Conservation (phyloP, 2,797 vertebrate species). For the Acanthornis magna region DNA sequence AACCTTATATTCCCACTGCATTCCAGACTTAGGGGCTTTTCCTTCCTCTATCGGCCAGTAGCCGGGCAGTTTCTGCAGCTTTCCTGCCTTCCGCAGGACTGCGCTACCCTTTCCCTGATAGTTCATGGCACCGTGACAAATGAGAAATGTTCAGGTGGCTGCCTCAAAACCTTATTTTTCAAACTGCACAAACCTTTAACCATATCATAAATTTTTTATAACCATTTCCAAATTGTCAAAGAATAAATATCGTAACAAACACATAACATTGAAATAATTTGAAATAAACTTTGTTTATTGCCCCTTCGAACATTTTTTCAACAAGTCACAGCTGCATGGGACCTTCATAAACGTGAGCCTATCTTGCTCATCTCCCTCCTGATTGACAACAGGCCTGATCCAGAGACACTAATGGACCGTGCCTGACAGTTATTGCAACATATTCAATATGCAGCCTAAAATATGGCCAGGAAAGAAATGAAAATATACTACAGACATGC, state of each 20-base stretch:
- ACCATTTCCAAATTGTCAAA: conserved; percentile 53
- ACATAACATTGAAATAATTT: conserved; percentile 48
- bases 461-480: conserved; percentile 13
- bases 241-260: conserved; percentile 59
- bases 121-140: background rate
- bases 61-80: background rate
- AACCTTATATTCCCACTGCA: background rate
- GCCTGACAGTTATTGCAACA: conserved; percentile 54
- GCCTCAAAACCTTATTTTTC: conserved; percentile 20
- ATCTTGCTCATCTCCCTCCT: conserved; percentile 7
- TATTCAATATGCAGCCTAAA: conserved; percentile 55
- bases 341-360: background rate
- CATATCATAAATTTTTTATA: conserved; percentile 64
- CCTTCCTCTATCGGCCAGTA: background rate
- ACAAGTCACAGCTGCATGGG: conserved; percentile 10
- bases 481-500: conserved; percentile 36
- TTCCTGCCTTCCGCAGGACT: background rate
- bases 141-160: conserved; percentile 17
- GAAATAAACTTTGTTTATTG: conserved; percentile 64
- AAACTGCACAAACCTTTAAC: conserved; percentile 56
- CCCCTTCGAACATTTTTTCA: conserved; percentile 22
- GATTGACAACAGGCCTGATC: conserved; percentile 38
- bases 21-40: background rate
- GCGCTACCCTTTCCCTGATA: background rate
- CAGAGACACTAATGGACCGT: conserved; percentile 42